Evolutionary conservation across 2,888 invertebrate genomes (phyloP), one percentile per base, ranked within the genome.

Genomic region (Parnassius orleans): DNA sequence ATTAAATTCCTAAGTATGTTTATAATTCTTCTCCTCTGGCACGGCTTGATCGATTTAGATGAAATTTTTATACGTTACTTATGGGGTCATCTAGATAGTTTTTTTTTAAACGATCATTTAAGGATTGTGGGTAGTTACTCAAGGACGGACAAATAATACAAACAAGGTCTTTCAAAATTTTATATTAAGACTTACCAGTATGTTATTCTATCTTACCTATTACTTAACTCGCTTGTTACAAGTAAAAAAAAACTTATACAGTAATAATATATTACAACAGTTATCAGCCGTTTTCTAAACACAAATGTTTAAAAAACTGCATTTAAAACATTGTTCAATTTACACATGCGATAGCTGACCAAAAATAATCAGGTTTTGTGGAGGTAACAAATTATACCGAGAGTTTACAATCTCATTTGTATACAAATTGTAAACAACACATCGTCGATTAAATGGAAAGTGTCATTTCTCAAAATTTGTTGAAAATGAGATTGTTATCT

Each of bases 191-290:
- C 44, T 48, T 57, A 57, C 9, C 24, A 46, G n/a, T 54, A 62
- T 48, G 43, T 53, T 53, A 54, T 24, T 57, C 57, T 62, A 62
- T 14, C 43, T 62, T 61, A 57, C 57, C 14, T 3, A 47, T 48
- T 15, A 53, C 50, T 50, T 57, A 57, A 52, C 59, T 56, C 53
- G 55, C 50, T 63, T 68, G 66, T 55, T 63, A 57, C 60, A 70
- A 66, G 60, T 69, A 65, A 68, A 68, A 68, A 66, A 64, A 46
- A 65, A 57, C 66, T 66, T 66, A 64, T 42, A 14, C 33, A 63
- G 66, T 59, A 69, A 69, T 69, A 68, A 67, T 71, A 72, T 72
- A 68, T 70, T 71, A 72, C 72, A 72, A 68, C 68, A 69, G 50
- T 57, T 54, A 15, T 50, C 50, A 9, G 53, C 12, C 46, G 65